Evolutionary conservation across 2,113 vertebrate genomes (phyloP).

Genomic region (Ascaphus truei): DNA sequence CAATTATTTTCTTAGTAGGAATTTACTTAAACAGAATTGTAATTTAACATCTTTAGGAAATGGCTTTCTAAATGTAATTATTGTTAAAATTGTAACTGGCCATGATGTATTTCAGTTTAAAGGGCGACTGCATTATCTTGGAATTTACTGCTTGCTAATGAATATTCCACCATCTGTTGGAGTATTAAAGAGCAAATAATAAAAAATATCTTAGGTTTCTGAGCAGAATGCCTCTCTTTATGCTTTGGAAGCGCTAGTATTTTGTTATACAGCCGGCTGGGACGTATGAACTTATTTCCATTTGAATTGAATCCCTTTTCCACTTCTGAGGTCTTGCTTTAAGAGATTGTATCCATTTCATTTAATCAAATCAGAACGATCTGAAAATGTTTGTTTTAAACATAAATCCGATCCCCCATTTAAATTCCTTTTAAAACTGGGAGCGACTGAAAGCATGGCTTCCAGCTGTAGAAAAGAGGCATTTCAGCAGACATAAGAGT

Average conservation of each 20-base stretch:
- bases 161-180: constrained; percentile 18
- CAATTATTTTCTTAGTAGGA: not conserved
- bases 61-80: not conserved
- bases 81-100: not conserved
- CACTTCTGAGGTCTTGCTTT: not conserved
- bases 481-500: not conserved
- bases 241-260: not conserved
- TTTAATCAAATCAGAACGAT: constrained; percentile 9
- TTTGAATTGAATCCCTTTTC: not conserved
- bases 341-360: constrained; percentile 2
- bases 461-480: not conserved
- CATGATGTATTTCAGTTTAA: not conserved
- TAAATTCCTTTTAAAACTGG: not conserved
- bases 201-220: not conserved
- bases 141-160: not conserved
- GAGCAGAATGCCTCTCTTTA: not conserved
- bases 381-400: not conserved
- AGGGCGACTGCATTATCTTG: not conserved
- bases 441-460: not conserved
- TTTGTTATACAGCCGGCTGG: not conserved
- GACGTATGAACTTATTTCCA: not conserved
- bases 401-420: not conserved
- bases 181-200: not conserved
- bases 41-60: constrained; percentile 15
- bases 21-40: not conserved